Evolutionary conservation across 2,113 vertebrate species (phyloP).

Genomic region (Larimichthys crocea): DNA sequence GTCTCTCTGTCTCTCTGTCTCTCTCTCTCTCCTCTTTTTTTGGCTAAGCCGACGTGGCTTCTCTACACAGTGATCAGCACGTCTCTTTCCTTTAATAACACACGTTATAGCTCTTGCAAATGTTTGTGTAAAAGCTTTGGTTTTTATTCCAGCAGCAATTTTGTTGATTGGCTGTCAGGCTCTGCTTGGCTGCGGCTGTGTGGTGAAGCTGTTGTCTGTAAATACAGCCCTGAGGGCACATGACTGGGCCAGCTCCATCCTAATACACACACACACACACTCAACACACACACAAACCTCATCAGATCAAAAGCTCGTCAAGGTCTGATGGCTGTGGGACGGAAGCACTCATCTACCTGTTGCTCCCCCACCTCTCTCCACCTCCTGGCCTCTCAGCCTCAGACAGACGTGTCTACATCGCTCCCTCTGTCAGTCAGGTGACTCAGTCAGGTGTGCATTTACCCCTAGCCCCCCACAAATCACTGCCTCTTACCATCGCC

Average conservation of each 20-base stretch:
- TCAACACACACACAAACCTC: slow-evolving; percentile 41
- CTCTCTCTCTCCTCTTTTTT: slow-evolving; percentile 1
- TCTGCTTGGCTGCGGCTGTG: slow-evolving; percentile 67
- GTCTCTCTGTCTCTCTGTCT: too few species aligned
- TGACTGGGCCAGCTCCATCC: slow-evolving; percentile 65
- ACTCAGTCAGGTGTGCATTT: slow-evolving; percentile 77
- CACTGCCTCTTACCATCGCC: slow-evolving; percentile 24
- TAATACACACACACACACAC: slow-evolving; percentile 43
- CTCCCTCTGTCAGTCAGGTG: slow-evolving; percentile 72
- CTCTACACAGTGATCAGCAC: slow-evolving; percentile 5
- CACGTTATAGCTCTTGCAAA: slow-evolving; percentile 3
- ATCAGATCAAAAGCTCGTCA: slow-evolving; percentile 69
- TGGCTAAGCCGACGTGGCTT: neutral
- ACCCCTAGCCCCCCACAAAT: slow-evolving; percentile 45
- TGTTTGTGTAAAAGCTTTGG: slow-evolving; percentile 38
- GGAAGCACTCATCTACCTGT: slow-evolving; percentile 65
- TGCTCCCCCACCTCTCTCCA: slow-evolving; percentile 6
- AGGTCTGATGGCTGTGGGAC: slow-evolving; percentile 59
- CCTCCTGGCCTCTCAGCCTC: slow-evolving; percentile 54
- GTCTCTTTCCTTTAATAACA: slow-evolving; percentile 19
- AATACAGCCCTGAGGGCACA: slow-evolving; percentile 71
- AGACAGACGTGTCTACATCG: slow-evolving; percentile 69
- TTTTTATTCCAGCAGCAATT: slow-evolving; percentile 63
- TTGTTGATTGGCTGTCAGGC: slow-evolving; percentile 72
- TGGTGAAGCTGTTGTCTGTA: slow-evolving; percentile 76